Base-by-base conservation (phyloP, 2,113 vertebrate species). In the Euleptes europaea region DNA sequence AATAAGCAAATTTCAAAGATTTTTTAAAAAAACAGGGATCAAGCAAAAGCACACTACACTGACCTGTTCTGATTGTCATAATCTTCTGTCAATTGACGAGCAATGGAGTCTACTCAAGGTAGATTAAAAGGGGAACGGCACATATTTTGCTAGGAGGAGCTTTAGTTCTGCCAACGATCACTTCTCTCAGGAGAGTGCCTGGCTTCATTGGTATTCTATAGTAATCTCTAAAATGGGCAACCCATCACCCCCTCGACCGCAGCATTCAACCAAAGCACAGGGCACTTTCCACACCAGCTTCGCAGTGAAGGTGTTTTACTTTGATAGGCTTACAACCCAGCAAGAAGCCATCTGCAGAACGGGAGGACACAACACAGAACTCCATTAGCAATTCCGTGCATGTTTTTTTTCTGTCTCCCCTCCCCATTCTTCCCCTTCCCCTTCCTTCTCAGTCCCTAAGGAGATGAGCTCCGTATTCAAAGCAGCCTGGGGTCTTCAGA, bases 381-480 rank as follows among this genome's bases (percentile, higher is more conserved):
- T 88, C 92, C 85, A 94, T 94, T 92, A 94, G 74, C 0, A 1
- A 95, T 95, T 94, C 94, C n/a, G 78, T 44, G 76, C 92, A 90
- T 92, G 91, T 92, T 92, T 92, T 92, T 92, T 92, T 63, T 63
- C 17, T 21, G 23, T 28, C 69, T 73, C 80, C 80, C 35, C 71
- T 54, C 87, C 90, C 88, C 87, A 88, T 84, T 84, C 89, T 88
- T 54, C 70, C 0, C 0, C 57, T 79, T 70, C 90, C 80, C 80
- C 92, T 84, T 85, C 92, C 93, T 84, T 85, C 92, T 80, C 65
- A 92, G 66, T 65, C 94, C 94, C 85, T 38, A 70, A 91, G 85
- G 92, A 94, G 69, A 86, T 40, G 80, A 85, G 90, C 90, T 95
- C 90, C 90, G 92, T 93, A 93, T 94, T 95, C 92, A 95, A 93